phyloP scores from a whole-genome alignment of 1,140 invertebrate species.

The Ips nitidus region DNA sequence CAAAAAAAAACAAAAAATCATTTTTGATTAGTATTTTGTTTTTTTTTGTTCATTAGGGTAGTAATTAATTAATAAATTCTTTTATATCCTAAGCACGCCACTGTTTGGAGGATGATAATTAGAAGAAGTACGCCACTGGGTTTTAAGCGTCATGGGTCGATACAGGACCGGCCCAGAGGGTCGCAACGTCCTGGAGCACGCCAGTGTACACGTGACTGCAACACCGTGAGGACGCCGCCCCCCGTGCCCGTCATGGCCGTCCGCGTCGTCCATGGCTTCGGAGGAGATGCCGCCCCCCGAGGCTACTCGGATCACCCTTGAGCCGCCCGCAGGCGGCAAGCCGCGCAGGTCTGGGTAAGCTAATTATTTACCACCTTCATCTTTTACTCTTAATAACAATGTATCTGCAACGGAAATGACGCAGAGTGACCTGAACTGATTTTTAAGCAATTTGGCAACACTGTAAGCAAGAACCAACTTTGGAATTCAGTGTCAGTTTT shows the following conservation, averaged over 20 bases:
- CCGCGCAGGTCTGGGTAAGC: slow-evolving; percentile 33
- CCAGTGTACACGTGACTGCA: slow-evolving; percentile 34
- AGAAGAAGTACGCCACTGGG: slow-evolving; percentile 9
- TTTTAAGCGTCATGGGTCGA: slow-evolving; percentile 14
- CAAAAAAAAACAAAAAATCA: too few species aligned
- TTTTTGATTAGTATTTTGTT: too few species aligned
- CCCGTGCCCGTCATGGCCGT: slow-evolving; percentile 21
- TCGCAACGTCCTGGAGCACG: slow-evolving; percentile 18
- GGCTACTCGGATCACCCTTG: slow-evolving; percentile 25
- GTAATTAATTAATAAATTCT: too few species aligned
- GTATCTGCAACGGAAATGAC: too few species aligned
- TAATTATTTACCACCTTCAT: not conserved
- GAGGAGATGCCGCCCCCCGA: slow-evolving; percentile 25
- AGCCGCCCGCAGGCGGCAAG: slow-evolving; percentile 28
- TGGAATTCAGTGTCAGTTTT: too few species aligned
- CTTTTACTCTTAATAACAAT: too few species aligned
- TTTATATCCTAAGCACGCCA: too few species aligned
- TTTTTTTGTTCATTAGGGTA: too few species aligned
- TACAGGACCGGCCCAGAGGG: slow-evolving; percentile 7
- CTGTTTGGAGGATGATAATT: too few species aligned
- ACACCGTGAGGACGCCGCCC: slow-evolving; percentile 24
- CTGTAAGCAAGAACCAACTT: too few species aligned
- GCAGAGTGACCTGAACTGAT: too few species aligned
- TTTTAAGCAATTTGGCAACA: too few species aligned
- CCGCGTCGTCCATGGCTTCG: slow-evolving; percentile 1